Conservation (phyloP, 2,797 vertebrate species). For the Halcyon leucocephala region DNA sequence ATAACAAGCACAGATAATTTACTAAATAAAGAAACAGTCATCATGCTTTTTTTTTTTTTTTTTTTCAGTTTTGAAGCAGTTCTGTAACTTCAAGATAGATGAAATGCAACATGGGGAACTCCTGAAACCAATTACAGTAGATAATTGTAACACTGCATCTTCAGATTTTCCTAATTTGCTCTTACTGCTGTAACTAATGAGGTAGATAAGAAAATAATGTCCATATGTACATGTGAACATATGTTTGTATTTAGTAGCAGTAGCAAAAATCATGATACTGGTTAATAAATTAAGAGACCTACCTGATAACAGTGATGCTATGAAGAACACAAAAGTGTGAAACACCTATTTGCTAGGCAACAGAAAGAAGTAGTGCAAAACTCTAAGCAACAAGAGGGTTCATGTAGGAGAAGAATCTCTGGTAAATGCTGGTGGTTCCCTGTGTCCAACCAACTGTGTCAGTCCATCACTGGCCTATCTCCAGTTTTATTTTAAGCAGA, state of each 20-base stretch:
- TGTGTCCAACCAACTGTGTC: neutral
- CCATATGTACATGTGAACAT: neutral
- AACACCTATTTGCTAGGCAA: neutral
- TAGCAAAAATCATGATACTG: neutral
- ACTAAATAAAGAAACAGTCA: constrained; percentile 66
- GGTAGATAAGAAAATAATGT: constrained; percentile 27
- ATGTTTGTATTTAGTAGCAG: constrained; percentile 4
- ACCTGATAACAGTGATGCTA: neutral
- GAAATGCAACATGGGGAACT: constrained; percentile 46
- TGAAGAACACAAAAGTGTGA: neutral
- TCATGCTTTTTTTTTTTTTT: neutral
- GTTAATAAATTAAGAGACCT: neutral
- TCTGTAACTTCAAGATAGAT: constrained; percentile 23
- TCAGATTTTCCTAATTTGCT: constrained; percentile 74
- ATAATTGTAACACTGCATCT: constrained; percentile 66
- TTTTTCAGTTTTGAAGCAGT: constrained; percentile 53
- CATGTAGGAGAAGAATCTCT: neutral
- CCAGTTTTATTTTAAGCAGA: neutral
- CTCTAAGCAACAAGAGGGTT: neutral
- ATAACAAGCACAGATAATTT: constrained; percentile 57
- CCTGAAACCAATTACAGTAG: constrained; percentile 69
- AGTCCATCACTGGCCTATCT: neutral
- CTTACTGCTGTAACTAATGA: constrained; percentile 61
- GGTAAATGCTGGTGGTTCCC: neutral
- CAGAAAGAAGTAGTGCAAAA: neutral